These are phyloP conservation scores for Hyalella azteca DNA, from an alignment of 2,888 invertebrate genomes.

Conservation along the genomic window DNA sequence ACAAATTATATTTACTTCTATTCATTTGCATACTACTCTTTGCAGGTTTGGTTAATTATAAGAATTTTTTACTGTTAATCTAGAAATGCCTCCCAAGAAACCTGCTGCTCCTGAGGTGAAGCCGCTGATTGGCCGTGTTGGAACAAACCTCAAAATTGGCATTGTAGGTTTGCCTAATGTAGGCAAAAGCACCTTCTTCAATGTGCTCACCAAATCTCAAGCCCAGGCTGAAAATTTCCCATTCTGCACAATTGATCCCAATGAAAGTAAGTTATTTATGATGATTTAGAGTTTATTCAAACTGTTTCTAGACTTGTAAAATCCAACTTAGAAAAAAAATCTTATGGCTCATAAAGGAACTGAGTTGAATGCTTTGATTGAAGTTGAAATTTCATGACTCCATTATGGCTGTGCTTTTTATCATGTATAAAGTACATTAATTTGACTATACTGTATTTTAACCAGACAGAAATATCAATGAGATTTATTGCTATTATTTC, in stretches of 20 bases:
- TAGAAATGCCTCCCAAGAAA: conserved; percentile 73
- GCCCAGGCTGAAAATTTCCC: conserved; percentile 99
- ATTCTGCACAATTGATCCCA: conserved; percentile 99
- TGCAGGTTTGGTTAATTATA: background rate
- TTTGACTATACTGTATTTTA: too few relatives aligned
- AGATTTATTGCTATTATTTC: too few relatives aligned
- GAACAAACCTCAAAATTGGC: conserved; percentile 94
- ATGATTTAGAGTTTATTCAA: too few relatives aligned
- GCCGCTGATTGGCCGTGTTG: conserved; percentile 91
- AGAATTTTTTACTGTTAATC: background rate
- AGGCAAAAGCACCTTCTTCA: conserved; percentile 99
- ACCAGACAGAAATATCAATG: too few relatives aligned
- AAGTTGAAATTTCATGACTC: too few relatives aligned
- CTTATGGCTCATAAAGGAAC: too few relatives aligned
- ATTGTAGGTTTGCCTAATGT: conserved; percentile 98
- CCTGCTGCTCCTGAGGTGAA: conserved; percentile 78
- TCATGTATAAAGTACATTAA: too few relatives aligned
- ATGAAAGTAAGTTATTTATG: conserved; percentile 91
- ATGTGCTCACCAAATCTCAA: conserved; percentile 95
- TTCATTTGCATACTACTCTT: background rate
- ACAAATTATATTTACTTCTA: too few relatives aligned
- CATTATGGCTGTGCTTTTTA: too few relatives aligned
- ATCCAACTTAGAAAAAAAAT: too few relatives aligned
- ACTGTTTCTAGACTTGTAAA: too few relatives aligned
- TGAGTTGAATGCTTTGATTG: too few relatives aligned